phyloP scores from a whole-genome alignment of 2,888 invertebrate species.

The Gastracanthus pulcherrimus region DNA sequence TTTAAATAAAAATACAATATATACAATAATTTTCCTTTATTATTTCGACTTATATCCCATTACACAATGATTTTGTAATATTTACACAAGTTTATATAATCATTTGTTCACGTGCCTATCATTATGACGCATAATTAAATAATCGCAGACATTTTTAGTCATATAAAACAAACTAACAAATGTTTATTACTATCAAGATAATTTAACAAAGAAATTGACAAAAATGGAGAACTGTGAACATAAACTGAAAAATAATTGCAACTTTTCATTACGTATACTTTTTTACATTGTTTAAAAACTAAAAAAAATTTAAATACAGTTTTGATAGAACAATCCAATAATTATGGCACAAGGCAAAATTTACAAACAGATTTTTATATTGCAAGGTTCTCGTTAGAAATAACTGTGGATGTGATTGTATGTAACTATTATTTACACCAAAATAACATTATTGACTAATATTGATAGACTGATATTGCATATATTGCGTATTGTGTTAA shows the following conservation, averaged over 20 bases:
- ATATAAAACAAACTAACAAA: constrained; percentile 30
- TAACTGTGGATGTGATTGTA: constrained; percentile 8
- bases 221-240: not conserved
- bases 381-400: constrained; percentile 22
- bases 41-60: constrained; percentile 44
- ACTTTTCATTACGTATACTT: constrained; percentile 10
- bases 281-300: constrained; percentile 20
- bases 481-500: constrained; percentile 46
- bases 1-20: constrained; percentile 36
- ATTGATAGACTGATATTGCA: constrained; percentile 47
- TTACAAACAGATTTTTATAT: constrained; percentile 46
- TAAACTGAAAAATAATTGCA: constrained; percentile 2
- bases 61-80: constrained; percentile 51
- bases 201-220: constrained; percentile 7
- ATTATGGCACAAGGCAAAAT: constrained; percentile 54
- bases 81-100: constrained; percentile 51
- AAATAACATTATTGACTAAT: constrained; percentile 51
- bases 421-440: constrained; percentile 51
- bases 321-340: constrained; percentile 27
- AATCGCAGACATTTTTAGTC: constrained; percentile 24
- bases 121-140: constrained; percentile 16
- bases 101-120: constrained; percentile 35
- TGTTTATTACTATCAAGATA: not conserved
- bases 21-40: constrained; percentile 46
- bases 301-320: constrained; percentile 11